Percentiles rank a stretch among this genome's conserved stretches.
phyloP scores from a whole-genome alignment of 2,797 vertebrate species.

The Pangasius sanitwongsei region DNA sequence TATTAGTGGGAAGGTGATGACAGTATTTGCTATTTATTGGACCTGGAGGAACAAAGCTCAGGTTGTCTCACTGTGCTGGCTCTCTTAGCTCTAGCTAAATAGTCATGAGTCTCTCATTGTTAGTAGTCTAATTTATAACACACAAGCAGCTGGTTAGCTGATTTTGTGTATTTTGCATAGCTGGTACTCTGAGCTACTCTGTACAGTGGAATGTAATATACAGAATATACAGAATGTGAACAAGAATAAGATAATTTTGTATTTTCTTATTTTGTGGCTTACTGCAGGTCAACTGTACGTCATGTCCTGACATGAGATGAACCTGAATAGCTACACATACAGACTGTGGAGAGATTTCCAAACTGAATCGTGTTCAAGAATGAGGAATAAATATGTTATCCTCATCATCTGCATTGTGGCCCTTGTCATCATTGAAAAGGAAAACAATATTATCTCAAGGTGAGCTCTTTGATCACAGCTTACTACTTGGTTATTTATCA shows the following conservation, averaged over 20 bases:
- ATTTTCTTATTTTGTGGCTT: constrained; percentile 23
- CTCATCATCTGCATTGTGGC: constrained; percentile 86
- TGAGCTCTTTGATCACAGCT: constrained; percentile 64
- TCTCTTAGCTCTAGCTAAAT: constrained; percentile 36
- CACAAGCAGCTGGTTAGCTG: background rate
- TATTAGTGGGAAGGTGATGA: constrained; percentile 53
- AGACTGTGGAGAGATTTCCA: constrained; percentile 44
- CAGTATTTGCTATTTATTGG: constrained; percentile 42
- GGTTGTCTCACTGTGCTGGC: constrained; percentile 42
- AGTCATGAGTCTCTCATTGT: constrained; percentile 38
- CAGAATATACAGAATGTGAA: background rate
- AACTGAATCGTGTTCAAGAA: constrained; percentile 72
- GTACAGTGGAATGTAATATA: background rate
- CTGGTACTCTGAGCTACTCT: background rate
- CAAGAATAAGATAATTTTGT: background rate
- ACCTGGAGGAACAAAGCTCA: constrained; percentile 49
- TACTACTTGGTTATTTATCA: background rate
- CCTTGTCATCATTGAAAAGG: constrained; percentile 93
- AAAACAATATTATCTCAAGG: constrained; percentile 96
- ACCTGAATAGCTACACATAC: constrained; percentile 31
- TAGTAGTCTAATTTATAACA: constrained; percentile 31
- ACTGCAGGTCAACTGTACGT: constrained; percentile 39
- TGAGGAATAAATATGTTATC: constrained; percentile 91
- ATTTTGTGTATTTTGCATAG: constrained; percentile 20
- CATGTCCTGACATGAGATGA: constrained; percentile 50